These are phyloP conservation scores for Mustelus asterias DNA, from an alignment of 2,113 vertebrate species.

Conservation along the genomic window DNA sequence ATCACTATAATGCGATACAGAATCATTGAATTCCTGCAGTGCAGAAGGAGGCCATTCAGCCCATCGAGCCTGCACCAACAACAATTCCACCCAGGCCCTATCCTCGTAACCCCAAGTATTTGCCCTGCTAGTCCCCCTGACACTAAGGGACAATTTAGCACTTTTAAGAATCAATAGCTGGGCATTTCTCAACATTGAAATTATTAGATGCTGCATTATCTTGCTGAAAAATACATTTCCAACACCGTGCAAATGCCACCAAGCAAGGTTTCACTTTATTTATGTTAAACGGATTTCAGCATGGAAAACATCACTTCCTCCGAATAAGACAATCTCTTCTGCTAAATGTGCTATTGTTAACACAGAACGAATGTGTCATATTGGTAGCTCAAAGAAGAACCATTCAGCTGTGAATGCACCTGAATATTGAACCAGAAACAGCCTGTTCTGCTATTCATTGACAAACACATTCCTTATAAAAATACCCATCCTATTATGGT, in stretches of 20 bases:
- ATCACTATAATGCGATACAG: not conserved
- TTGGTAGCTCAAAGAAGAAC: not conserved
- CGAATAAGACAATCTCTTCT: not conserved
- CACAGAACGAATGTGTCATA: not conserved
- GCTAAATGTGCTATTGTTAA: not conserved
- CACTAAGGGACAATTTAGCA: too few species aligned
- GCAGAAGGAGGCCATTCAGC: too few species aligned
- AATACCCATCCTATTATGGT: not conserved
- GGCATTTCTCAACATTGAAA: not conserved
- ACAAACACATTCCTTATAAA: not conserved
- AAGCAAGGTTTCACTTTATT: not conserved
- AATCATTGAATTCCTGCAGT: too few species aligned
- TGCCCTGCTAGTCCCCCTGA: too few species aligned
- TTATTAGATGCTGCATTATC: not conserved
- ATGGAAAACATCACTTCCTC: not conserved
- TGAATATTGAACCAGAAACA: not conserved
- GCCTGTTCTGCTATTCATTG: not conserved
- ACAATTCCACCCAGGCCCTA: too few species aligned
- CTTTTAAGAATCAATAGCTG: not conserved
- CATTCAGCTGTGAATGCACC: not conserved
- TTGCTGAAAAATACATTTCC: not conserved
- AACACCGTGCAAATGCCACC: not conserved
- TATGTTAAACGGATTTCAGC: not conserved
- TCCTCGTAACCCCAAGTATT: too few species aligned
- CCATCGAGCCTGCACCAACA: too few species aligned